These are phyloP conservation scores for Lysiphlebus fabarum DNA, from an alignment of 1,140 invertebrate species.

Conservation along the genomic window DNA sequence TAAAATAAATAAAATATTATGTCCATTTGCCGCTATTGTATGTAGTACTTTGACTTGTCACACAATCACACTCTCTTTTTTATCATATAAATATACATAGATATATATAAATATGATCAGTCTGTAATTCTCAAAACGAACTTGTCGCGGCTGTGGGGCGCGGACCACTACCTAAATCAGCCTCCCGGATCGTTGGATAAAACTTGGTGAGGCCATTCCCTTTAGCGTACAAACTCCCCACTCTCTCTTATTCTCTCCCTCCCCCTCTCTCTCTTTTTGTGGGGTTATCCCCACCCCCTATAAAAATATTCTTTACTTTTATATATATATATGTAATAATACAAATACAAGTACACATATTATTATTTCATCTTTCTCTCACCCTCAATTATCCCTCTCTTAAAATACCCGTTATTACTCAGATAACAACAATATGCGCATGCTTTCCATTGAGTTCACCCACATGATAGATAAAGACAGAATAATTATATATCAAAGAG, in stretches of 20 bases:
- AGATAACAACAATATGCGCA: background rate
- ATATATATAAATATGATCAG: too few species aligned
- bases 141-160: conserved; percentile 47
- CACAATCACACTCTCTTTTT: background rate
- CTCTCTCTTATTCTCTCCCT: conserved; percentile 16
- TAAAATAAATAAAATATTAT: background rate
- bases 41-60: too few species aligned
- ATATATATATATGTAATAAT: background rate
- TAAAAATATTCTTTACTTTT: background rate
- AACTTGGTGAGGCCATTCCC: conserved; percentile 49
- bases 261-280: conserved; percentile 3
- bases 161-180: conserved; percentile 51
- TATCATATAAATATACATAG: too few species aligned
- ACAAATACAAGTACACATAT: background rate
- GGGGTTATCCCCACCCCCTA: background rate
- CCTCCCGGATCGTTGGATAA: conserved; percentile 54
- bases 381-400: background rate
- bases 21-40: too few species aligned
- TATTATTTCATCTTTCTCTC: background rate
- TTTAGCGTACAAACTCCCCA: conserved; percentile 49
- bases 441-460: conserved; percentile 1
- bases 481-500: background rate
- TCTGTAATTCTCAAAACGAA: conserved; percentile 3
- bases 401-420: background rate
- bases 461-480: background rate